Conservation (phyloP, 2,888 invertebrate genomes). For the Rotaria macrura region DNA sequence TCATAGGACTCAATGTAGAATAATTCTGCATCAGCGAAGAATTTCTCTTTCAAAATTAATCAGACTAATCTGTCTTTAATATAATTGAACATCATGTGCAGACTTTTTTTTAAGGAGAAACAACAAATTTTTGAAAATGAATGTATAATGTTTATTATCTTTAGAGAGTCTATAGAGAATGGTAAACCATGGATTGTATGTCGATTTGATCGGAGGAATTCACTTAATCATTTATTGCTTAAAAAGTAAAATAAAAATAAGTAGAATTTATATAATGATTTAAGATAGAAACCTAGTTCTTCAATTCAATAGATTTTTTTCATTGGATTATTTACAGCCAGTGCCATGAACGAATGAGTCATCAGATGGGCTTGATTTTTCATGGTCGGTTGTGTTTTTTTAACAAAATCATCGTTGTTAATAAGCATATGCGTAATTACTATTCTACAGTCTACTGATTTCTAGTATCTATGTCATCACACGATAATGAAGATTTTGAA, state of each 20-base stretch:
- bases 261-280: background rate
- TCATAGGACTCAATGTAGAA: background rate
- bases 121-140: background rate
- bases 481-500: background rate
- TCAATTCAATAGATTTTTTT: background rate
- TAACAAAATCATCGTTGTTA: no score
- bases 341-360: background rate
- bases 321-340: background rate
- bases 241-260: background rate
- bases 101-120: background rate
- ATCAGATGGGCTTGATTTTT: no score
- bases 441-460: no score
- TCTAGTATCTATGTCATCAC: background rate
- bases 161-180: background rate
- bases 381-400: no score
- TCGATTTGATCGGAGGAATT: background rate
- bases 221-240: background rate
- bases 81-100: background rate
- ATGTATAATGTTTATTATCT: background rate
- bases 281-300: background rate
- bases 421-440: no score
- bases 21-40: background rate
- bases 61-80: constrained; percentile 6
- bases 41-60: background rate
- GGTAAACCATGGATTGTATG: background rate